Base-by-base conservation (phyloP, 1,140 invertebrate species). In the Zelostemma sp. region DNA sequence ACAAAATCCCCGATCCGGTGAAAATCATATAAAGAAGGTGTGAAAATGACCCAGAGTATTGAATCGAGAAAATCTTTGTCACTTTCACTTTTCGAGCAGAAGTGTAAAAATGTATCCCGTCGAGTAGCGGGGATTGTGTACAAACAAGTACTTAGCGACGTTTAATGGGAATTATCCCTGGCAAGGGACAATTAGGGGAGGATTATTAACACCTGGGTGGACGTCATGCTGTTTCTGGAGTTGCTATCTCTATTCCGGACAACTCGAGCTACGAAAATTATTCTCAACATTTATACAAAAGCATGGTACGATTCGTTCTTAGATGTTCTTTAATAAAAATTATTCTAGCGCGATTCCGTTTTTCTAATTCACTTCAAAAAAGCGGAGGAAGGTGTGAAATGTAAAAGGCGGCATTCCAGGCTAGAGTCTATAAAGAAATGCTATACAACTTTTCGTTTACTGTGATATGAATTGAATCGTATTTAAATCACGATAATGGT, bases 171-270 rank as follows among this genome's bases (percentile, higher is more conserved):
- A 77, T 81, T 80, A 79, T 73, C 71, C 70, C 15, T 18, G 40
- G 61, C 57, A 62, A 55, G 58, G 71, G 64, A 80, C 78, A 83
- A 85, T 84, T 85, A 82, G 71, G 64, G 73, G 56, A 67, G 82
- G 81, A 85, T 84, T 85, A 85, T 84, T 80, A 78, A 81, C 81
- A 84, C 81, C 81, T 84, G 81, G 82, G 69, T 71, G 49, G 76
- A 70, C 77, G 71, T 79, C 76, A 76, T 70, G 79, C 79, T 82
- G 77, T 56, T 79, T 70, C 55, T 75, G 55, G 59, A 80, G 72
- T 80, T 72, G 75, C 48, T 57, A 61, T 60, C 41, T 56, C 56
- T 28, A 60, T 56, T 47, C 57, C 49, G 6, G 25, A 16, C 48
- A 28, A 60, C 59, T 57, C 38, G 41, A 40, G 28, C 19, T 33